phyloP scores from a whole-genome alignment of 2,113 vertebrate species.

The Lamprologus sp. region DNA sequence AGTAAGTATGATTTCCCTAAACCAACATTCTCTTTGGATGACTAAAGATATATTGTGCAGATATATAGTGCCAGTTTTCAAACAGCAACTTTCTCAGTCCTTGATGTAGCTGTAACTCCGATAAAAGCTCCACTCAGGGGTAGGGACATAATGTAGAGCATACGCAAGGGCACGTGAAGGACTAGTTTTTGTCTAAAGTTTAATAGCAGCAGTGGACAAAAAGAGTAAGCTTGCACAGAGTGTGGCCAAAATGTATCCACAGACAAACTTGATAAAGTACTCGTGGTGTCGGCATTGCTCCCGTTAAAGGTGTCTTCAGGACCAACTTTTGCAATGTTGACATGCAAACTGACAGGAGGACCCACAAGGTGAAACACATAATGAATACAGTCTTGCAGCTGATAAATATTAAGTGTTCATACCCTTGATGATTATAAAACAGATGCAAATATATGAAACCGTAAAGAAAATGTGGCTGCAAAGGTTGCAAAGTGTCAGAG shows the following conservation, averaged over 20 bases:
- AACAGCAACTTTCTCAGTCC: neutral
- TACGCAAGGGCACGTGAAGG: neutral
- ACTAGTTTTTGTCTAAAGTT: neutral
- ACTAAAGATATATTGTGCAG: neutral
- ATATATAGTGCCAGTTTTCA: neutral
- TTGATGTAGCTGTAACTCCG: neutral
- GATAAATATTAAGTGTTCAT: neutral
- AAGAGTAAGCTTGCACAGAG: neutral
- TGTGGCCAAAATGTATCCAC: neutral
- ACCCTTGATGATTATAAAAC: neutral
- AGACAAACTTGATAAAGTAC: neutral
- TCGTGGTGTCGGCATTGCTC: neutral
- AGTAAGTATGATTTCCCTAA: neutral
- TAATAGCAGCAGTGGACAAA: neutral
- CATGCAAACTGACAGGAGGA: neutral
- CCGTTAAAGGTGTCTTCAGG: neutral
- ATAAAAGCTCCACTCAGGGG: neutral
- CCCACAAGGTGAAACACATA: neutral
- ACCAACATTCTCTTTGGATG: neutral
- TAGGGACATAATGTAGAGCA: conserved; percentile 4
- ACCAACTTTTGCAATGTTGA: neutral
- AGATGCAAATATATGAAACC: neutral
- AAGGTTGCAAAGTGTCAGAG: neutral
- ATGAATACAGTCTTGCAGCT: neutral
- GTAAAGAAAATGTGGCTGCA: neutral